phyloP scores from a whole-genome alignment of 1,140 invertebrate genomes.

The Dendroctonus valens region DNA sequence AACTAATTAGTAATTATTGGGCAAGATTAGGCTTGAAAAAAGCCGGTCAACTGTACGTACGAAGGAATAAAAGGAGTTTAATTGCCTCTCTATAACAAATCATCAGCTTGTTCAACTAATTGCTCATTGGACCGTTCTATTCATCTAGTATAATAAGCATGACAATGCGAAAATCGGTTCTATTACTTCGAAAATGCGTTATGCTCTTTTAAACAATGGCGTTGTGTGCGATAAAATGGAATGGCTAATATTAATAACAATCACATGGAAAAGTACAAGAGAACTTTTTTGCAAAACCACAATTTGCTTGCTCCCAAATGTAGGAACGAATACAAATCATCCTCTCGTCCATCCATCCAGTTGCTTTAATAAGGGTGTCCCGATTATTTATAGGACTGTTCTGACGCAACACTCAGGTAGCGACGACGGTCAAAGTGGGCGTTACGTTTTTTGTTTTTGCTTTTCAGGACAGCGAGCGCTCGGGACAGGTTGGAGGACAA shows the following conservation, averaged over 20 bases:
- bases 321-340: too few species aligned
- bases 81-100: constrained; percentile 26
- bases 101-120: constrained; percentile 26
- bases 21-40: too few species aligned
- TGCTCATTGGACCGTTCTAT: constrained; percentile 13
- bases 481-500: constrained; percentile 37
- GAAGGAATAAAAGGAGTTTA: constrained; percentile 19
- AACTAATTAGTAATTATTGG: too few species aligned
- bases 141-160: constrained; percentile 28
- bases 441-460: constrained; percentile 44
- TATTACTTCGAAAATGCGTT: constrained; percentile 11
- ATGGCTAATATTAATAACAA: too few species aligned
- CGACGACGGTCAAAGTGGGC: constrained; percentile 46
- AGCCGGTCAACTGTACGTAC: too few species aligned
- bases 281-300: too few species aligned
- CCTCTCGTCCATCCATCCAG: constrained; percentile 2
- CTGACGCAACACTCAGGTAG: constrained; percentile 49
- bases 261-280: too few species aligned
- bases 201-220: background rate
- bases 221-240: too few species aligned
- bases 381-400: constrained; percentile 45
- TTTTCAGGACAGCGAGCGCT: constrained; percentile 29
- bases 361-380: constrained; percentile 48
- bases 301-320: too few species aligned
- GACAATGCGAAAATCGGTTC: constrained; percentile 17